These are phyloP conservation scores for Plebejus melissa DNA, from an alignment of 2,888 invertebrate species.

Conservation along the genomic window DNA sequence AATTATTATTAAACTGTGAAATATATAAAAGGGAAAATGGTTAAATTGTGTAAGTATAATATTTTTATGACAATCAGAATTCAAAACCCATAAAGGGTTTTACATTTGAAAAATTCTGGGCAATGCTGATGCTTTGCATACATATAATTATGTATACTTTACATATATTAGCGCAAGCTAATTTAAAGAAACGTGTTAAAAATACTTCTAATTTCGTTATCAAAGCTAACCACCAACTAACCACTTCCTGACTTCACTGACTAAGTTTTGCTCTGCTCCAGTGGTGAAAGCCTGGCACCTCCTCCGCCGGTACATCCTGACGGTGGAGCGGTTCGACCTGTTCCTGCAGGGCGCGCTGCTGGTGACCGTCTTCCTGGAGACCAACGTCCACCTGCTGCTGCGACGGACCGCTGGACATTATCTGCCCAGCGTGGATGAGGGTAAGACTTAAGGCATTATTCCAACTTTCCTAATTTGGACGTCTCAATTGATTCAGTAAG, in stretches of 20 bases:
- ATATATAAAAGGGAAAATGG: neutral
- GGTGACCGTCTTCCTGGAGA: constrained; percentile 58
- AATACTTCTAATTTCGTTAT: too few species aligned
- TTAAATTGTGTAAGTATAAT: constrained; percentile 14
- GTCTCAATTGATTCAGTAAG: too few species aligned
- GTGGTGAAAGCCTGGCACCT: constrained; percentile 58
- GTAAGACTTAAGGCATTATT: constrained; percentile 40
- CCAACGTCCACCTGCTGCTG: constrained; percentile 56
- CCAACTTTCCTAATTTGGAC: too few species aligned
- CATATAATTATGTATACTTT: too few species aligned
- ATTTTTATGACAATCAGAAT: too few species aligned
- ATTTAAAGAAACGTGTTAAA: too few species aligned
- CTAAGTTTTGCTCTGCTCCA: constrained; percentile 25
- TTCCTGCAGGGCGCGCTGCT: constrained; percentile 64
- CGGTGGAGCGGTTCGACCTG: constrained; percentile 59
- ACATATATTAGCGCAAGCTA: too few species aligned
- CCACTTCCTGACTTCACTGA: too few species aligned
- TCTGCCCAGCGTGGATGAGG: constrained; percentile 50
- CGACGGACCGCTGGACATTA: constrained; percentile 53
- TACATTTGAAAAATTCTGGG: too few species aligned
- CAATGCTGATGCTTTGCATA: too few species aligned
- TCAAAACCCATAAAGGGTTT: too few species aligned
- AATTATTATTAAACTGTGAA: neutral
- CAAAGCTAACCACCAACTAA: too few species aligned
- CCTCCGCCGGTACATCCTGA: constrained; percentile 55